Conservation (phyloP, 2,797 vertebrate genomes). For the Scomberomorus guttatus region DNA sequence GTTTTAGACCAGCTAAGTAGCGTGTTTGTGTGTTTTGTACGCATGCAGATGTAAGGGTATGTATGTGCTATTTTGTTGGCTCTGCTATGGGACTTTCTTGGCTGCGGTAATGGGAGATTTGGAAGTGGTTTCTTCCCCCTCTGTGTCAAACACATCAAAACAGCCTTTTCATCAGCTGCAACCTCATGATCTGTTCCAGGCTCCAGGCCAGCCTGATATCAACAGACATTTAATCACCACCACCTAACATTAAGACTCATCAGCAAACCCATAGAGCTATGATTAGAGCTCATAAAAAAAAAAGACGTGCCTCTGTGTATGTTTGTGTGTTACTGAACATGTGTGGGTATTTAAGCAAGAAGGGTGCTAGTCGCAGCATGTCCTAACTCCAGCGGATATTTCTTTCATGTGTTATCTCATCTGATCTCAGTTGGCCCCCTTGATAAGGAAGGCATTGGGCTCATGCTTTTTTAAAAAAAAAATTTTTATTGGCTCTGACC, state of each 20-base stretch:
- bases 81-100: slow-evolving; percentile 57
- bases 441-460: slow-evolving; percentile 27
- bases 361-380: slow-evolving; percentile 55
- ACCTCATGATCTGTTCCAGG: slow-evolving; percentile 66
- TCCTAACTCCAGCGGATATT: slow-evolving; percentile 46
- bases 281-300: slow-evolving; percentile 68
- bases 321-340: slow-evolving; percentile 31
- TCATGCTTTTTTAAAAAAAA: slow-evolving; percentile 13
- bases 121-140: slow-evolving; percentile 51
- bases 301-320: slow-evolving; percentile 23
- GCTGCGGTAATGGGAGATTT: slow-evolving; percentile 57
- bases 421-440: slow-evolving; percentile 45
- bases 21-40: slow-evolving; percentile 38
- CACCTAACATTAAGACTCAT: slow-evolving; percentile 74
- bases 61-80: slow-evolving; percentile 22
- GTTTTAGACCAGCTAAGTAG: slow-evolving; percentile 23
- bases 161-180: slow-evolving; percentile 65
- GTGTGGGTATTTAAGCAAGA: slow-evolving; percentile 35
- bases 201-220: slow-evolving; percentile 68
- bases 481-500: slow-evolving; percentile 27
- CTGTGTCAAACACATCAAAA: slow-evolving; percentile 72
- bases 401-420: slow-evolving; percentile 60
- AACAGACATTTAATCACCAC: slow-evolving; percentile 68
- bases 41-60: slow-evolving; percentile 32
- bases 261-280: slow-evolving; percentile 65